phyloP scores from a whole-genome alignment of 2,888 invertebrate genomes.

The Uloborus plumipes region DNA sequence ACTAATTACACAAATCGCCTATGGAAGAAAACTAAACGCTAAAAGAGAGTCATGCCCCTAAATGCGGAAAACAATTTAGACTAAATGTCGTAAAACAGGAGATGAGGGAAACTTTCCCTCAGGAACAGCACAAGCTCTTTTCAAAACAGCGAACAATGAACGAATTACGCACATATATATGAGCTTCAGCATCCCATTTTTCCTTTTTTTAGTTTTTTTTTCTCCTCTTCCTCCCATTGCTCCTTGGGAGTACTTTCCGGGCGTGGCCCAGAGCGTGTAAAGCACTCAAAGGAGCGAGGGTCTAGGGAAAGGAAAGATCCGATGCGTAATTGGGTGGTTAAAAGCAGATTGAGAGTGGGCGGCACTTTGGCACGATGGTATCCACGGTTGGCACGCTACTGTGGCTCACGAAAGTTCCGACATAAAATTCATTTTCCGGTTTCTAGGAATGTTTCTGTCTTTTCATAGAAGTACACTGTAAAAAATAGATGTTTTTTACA shows the following conservation, averaged over 20 bases:
- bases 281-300: slow-evolving; percentile 48
- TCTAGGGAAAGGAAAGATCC: slow-evolving; percentile 39
- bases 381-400: slow-evolving; percentile 43
- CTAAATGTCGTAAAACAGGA: slow-evolving; percentile 7
- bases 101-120: not conserved
- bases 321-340: slow-evolving; percentile 64
- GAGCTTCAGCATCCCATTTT: slow-evolving; percentile 12
- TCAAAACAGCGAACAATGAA: too few species aligned
- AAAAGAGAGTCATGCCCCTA: too few species aligned
- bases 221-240: not conserved
- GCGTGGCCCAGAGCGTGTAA: slow-evolving; percentile 54
- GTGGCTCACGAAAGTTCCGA: slow-evolving; percentile 12
- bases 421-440: slow-evolving; percentile 24
- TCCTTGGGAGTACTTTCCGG: not conserved
- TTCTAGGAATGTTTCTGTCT: not conserved
- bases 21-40: too few species aligned
- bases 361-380: slow-evolving; percentile 53
- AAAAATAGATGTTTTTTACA: too few species aligned
- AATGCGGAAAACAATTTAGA: too few species aligned
- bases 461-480: too few species aligned
- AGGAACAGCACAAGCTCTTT: not conserved
- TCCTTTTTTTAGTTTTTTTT: slow-evolving; percentile 1
- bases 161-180: too few species aligned
- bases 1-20: too few species aligned
- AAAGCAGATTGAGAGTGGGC: slow-evolving; percentile 64